phyloP scores from a whole-genome alignment of 2,113 vertebrate species.

The Microcebus griseorufus region DNA sequence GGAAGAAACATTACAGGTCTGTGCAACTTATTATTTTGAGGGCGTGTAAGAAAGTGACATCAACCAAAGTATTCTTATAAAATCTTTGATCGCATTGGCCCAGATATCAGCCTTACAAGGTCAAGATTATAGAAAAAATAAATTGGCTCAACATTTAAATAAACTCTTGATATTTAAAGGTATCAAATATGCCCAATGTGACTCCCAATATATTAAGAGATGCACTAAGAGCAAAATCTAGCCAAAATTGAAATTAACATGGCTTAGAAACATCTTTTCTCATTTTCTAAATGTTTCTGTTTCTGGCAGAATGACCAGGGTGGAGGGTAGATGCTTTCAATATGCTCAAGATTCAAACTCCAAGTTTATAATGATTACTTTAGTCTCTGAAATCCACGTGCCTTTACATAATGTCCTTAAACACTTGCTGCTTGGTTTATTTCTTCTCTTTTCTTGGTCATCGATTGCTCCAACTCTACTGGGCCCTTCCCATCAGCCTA shows the following conservation, averaged over 20 bases:
- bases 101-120: slow-evolving; percentile 24
- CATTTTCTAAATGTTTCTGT: background rate
- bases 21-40: slow-evolving; percentile 48
- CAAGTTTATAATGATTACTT: background rate
- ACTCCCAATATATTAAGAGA: slow-evolving; percentile 5
- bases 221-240: slow-evolving; percentile 3
- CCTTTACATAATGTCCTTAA: background rate
- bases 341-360: background rate
- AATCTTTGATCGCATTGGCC: slow-evolving; percentile 37
- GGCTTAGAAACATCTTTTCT: slow-evolving; percentile 12
- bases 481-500: background rate
- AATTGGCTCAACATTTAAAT: slow-evolving; percentile 34
- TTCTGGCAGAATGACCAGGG: slow-evolving; percentile 1
- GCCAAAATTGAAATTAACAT: slow-evolving; percentile 32
- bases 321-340: background rate
- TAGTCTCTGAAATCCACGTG: background rate
- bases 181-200: background rate
- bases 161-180: slow-evolving; percentile 26
- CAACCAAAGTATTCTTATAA: slow-evolving; percentile 47
- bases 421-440: background rate
- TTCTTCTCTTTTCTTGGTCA: background rate
- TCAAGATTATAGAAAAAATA: slow-evolving; percentile 46
- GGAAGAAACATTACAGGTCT: slow-evolving; percentile 36
- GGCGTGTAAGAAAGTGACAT: slow-evolving; percentile 59
- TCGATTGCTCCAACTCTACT: background rate